A percentile compares a stretch with the other conserved stretches of the same genome.
phyloP scores from a whole-genome alignment of 2,888 invertebrate species.

The Podabrus alpinus region DNA sequence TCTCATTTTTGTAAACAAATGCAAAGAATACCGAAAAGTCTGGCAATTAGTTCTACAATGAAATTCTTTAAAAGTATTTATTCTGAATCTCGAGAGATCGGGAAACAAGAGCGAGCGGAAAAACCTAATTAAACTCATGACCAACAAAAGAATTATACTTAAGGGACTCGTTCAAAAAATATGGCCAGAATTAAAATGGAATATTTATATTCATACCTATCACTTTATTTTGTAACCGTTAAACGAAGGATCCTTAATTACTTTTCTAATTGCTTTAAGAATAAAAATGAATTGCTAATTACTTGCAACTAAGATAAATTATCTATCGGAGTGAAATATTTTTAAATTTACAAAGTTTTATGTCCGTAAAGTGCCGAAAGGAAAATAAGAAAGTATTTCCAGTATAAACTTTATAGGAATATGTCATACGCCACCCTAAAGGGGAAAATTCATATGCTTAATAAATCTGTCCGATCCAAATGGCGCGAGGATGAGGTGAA shows the following conservation, averaged over 20 bases:
- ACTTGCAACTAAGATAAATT: background rate
- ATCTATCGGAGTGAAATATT: background rate
- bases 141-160: slow-evolving; percentile 22
- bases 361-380: background rate
- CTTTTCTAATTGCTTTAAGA: background rate
- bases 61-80: slow-evolving; percentile 20
- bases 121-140: slow-evolving; percentile 29
- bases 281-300: background rate
- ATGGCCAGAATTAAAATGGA: slow-evolving; percentile 9
- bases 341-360: background rate
- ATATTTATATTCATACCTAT: slow-evolving; percentile 15
- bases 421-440: slow-evolving; percentile 32
- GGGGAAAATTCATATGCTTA: slow-evolving; percentile 41
- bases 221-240: background rate
- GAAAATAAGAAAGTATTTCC: slow-evolving; percentile 1
- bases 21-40: slow-evolving; percentile 16
- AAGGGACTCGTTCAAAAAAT: slow-evolving; percentile 23
- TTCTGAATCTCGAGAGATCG: slow-evolving; percentile 22
- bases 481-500: slow-evolving; percentile 38
- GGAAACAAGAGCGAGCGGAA: slow-evolving; percentile 23
- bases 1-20: slow-evolving; percentile 12
- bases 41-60: slow-evolving; percentile 21
- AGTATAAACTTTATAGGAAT: slow-evolving; percentile 23
- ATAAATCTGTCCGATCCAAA: slow-evolving; percentile 46
- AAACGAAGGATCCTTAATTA: background rate